Evolutionary conservation across 2,888 invertebrate genomes (phyloP).

Genomic region (Gandaritis pyraliata): DNA sequence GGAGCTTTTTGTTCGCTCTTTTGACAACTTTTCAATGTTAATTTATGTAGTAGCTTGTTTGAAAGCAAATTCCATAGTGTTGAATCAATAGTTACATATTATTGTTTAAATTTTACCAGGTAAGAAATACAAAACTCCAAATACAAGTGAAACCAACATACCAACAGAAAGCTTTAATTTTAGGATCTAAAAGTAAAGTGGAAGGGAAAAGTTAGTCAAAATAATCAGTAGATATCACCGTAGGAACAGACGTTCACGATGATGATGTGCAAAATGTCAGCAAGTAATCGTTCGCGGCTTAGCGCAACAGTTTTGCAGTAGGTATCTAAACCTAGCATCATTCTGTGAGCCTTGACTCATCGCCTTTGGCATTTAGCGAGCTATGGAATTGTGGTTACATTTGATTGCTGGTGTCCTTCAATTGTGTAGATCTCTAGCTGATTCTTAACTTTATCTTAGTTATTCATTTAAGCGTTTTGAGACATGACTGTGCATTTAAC

Average conservation of each 20-base stretch:
- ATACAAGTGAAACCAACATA: no score
- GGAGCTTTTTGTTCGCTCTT: conserved; percentile 15
- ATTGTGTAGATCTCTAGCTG: conserved; percentile 12
- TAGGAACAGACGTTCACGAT: no score
- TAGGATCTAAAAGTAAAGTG: no score
- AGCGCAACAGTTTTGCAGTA: no score
- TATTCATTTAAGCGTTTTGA: no score
- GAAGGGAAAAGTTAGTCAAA: no score
- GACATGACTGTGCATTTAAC: no score
- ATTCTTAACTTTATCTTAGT: not conserved
- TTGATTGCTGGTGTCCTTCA: conserved; percentile 18
- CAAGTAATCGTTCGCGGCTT: no score
- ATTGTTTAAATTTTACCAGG: not conserved
- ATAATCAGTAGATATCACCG: no score
- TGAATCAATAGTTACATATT: not conserved
- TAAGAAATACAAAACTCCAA: no score
- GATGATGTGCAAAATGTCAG: no score
- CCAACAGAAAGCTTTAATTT: no score
- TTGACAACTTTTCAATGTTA: conserved; percentile 19
- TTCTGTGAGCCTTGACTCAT: conserved; percentile 55
- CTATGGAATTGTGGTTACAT: conserved; percentile 7
- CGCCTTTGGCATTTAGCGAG: conserved; percentile 60
- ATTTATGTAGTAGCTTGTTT: conserved; percentile 14
- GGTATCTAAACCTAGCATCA: not conserved
- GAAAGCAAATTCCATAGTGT: not conserved